phyloP scores from a whole-genome alignment of 1,140 invertebrate genomes.

The Mizuhopecten yessoensis region DNA sequence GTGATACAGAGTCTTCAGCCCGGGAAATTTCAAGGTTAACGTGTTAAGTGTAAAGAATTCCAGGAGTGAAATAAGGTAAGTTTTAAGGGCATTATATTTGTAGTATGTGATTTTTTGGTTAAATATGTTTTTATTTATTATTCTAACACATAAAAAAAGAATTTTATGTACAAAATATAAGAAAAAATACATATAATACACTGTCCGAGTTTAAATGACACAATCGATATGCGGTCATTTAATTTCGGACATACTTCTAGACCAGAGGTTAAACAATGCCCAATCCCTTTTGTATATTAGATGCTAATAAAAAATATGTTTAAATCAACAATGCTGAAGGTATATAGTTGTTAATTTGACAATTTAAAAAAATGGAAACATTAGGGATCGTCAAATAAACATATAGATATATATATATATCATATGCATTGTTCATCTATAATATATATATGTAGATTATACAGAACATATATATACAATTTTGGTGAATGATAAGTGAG shows the following conservation, averaged over 20 bases:
- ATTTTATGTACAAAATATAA: neutral
- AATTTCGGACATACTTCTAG: neutral
- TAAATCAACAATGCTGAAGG: too few relatives aligned
- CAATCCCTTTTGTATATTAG: too few relatives aligned
- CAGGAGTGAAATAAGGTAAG: neutral
- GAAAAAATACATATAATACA: neutral
- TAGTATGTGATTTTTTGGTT: too few relatives aligned
- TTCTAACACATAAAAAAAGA: neutral
- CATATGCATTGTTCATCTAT: too few relatives aligned
- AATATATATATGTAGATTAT: too few relatives aligned
- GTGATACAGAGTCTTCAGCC: neutral
- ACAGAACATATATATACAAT: too few relatives aligned
- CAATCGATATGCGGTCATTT: neutral
- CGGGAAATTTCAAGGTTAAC: neutral
- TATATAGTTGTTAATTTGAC: too few relatives aligned
- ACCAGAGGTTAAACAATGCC: neutral
- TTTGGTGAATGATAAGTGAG: too few relatives aligned
- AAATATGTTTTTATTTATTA: neutral
- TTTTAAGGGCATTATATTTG: too few relatives aligned
- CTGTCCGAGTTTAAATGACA: conserved; percentile 7
- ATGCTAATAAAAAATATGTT: neutral
- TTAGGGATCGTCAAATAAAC: too few relatives aligned
- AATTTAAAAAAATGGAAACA: too few relatives aligned
- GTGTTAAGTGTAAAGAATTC: neutral
- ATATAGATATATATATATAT: too few relatives aligned